Evolutionary conservation across 2,888 invertebrate species (phyloP).

Genomic region (Lissocephala sabroskyi): DNA sequence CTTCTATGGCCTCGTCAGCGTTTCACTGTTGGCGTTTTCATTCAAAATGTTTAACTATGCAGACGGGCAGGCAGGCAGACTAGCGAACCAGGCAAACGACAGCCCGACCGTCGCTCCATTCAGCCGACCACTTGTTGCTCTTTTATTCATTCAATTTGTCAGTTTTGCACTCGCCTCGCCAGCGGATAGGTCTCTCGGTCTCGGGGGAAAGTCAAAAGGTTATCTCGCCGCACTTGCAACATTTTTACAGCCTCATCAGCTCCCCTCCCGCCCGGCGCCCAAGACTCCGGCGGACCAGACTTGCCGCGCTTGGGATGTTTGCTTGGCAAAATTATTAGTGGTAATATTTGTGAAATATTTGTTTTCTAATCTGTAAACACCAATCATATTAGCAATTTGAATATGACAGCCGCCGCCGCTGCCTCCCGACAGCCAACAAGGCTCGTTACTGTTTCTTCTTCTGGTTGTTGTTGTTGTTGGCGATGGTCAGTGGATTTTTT

Average conservation of each 20-base stretch:
- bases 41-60: conserved; percentile 60
- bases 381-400: conserved; percentile 71
- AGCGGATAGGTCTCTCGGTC: background rate
- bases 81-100: conserved; percentile 20
- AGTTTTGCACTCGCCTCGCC: conserved; percentile 51
- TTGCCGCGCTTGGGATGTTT: conserved; percentile 26
- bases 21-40: conserved; percentile 54
- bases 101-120: too few relatives aligned
- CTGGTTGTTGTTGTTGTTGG: conserved; percentile 13
- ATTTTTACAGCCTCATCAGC: conserved; percentile 45
- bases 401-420: conserved; percentile 57
- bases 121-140: conserved; percentile 71
- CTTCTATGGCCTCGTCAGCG: too few relatives aligned
- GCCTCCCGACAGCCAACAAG: conserved; percentile 53
- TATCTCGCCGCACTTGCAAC: conserved; percentile 66
- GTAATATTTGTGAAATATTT: conserved; percentile 70
- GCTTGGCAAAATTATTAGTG: conserved; percentile 59
- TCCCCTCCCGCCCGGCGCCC: background rate
- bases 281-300: conserved; percentile 1
- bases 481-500: conserved; percentile 45
- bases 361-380: conserved; percentile 71
- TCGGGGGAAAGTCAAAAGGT: conserved; percentile 69
- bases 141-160: conserved; percentile 72
- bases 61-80: conserved; percentile 16
- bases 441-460: conserved; percentile 27